Base-by-base conservation (phyloP, 2,113 vertebrate genomes). In the Barbus barbus region DNA sequence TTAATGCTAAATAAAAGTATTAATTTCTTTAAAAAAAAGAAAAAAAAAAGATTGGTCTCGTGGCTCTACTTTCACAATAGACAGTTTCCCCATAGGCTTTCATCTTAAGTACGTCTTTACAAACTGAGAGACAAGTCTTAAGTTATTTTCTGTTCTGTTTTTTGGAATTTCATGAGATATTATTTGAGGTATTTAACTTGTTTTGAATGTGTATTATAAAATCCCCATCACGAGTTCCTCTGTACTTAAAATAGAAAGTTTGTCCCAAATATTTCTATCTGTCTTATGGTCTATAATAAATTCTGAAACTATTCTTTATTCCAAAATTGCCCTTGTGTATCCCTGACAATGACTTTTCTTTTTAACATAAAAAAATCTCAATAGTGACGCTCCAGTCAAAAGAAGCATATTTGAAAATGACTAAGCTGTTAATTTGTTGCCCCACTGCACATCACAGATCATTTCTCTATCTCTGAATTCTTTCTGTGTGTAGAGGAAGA, bases 231-330 rank as follows among this genome's bases (percentile, higher is more conserved):
- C 22, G 7, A 36, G 41, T 38, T 67, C n/a, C 36, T 18, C 13
- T 24, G 24, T 56, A 2, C 20, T 61, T 28, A 11, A 74, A 51
- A 81, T 76, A 44, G 60, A 58, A 46, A 9, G 8, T 38, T 36
- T 67, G 69, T 75, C 67, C 48, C 58, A 76, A 85, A 76, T 82
- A 12, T 4, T 77, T 71, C 6, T 1, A 82, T 78, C 28, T 22
- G 44, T 44, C 8, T 82, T 58, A 24, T 74, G 22, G 20, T 51
- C 6, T 75, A 12, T 14, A 73, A 63, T 44, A 60, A 53, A 72
- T 33, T 0, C n/a, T 61, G 26, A 80, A 31, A 31, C 69, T 31
- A 22, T 26, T 84, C 18, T 84, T n/a, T 22, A 41, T 84, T 4
- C 24, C 28, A 24, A 22, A n/a, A 38, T 44, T 78, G 46, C 24